These are phyloP conservation scores for Drosophila affinis DNA, from an alignment of 2,888 invertebrate genomes.

Conservation along the genomic window DNA sequence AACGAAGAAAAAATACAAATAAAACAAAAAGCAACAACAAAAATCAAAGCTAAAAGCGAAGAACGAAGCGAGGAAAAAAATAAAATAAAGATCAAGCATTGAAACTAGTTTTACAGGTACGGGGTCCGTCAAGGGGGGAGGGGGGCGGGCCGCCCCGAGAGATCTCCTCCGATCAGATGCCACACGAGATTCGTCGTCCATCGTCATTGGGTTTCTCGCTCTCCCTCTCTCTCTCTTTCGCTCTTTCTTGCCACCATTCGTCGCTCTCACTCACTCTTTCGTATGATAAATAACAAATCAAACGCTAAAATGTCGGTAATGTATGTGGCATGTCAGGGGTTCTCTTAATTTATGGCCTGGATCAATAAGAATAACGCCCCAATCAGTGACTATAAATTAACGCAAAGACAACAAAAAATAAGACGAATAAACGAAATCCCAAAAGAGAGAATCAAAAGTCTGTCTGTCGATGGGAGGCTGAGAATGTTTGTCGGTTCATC, in stretches of 20 bases:
- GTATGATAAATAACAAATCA: constrained; percentile 80
- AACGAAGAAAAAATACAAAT: constrained; percentile 51
- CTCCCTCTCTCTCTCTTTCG: constrained; percentile 21
- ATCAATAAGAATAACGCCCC: constrained; percentile 81
- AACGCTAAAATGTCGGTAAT: constrained; percentile 81
- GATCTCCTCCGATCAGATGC: constrained; percentile 51
- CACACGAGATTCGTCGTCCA: constrained; percentile 49
- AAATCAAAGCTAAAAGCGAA: constrained; percentile 45
- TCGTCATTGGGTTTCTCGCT: constrained; percentile 41
- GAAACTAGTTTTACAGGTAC: constrained; percentile 80
- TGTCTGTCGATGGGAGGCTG: constrained; percentile 54
- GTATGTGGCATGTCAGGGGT: constrained; percentile 79
- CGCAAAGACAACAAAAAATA: constrained; percentile 68
- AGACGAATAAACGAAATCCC: constrained; percentile 49
- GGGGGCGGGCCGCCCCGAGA: constrained; percentile 26
- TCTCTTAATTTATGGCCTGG: constrained; percentile 79
- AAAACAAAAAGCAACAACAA: constrained; percentile 25
- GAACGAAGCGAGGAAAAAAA: constrained; percentile 42
- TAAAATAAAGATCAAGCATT: constrained; percentile 30
- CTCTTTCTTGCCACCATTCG: constrained; percentile 15
- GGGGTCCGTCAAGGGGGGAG: constrained; percentile 19
- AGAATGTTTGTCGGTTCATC: constrained; percentile 57
- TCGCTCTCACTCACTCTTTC: constrained; percentile 44
- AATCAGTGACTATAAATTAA: constrained; percentile 81
- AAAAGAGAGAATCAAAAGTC: not conserved